Evolutionary conservation across 2,888 invertebrate genomes (phyloP).

Genomic region (Drosophila buzzatii): DNA sequence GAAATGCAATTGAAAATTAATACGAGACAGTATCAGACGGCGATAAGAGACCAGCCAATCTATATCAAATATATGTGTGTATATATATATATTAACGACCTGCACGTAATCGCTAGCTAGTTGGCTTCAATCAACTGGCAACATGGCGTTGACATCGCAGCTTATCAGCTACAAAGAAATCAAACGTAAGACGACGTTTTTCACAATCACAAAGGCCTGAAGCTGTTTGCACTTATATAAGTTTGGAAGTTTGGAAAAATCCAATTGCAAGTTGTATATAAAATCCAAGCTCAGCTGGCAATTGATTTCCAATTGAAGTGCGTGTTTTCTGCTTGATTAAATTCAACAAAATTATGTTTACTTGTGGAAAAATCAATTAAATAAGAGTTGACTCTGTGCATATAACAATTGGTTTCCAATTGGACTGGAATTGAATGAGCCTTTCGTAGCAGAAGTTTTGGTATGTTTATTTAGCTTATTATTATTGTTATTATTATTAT

Average conservation of each 20-base stretch:
- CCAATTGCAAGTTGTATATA: background rate
- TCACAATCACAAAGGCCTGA: conserved; percentile 11
- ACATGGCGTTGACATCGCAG: conserved; percentile 43
- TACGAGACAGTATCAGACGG: conserved; percentile 11
- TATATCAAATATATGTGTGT: background rate
- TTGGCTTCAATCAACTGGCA: conserved; percentile 46
- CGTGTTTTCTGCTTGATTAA: no score
- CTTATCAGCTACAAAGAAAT: conserved; percentile 44
- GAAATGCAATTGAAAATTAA: conserved; percentile 14
- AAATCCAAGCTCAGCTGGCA: background rate
- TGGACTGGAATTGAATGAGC: background rate
- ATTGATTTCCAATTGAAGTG: background rate
- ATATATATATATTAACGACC: conserved; percentile 7
- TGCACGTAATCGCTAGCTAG: conserved; percentile 41
- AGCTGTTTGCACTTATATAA: conserved; percentile 47
- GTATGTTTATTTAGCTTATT: background rate
- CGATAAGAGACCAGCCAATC: conserved; percentile 40
- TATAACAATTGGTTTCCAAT: conserved; percentile 1
- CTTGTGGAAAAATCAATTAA: background rate
- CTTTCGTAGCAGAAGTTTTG: background rate
- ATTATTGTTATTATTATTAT: background rate
- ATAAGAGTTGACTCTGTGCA: background rate
- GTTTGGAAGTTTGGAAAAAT: background rate
- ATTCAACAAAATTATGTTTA: background rate
- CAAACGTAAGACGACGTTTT: conserved; percentile 22